Conservation (phyloP, 2,888 invertebrate species). For the Sesia apiformis region DNA sequence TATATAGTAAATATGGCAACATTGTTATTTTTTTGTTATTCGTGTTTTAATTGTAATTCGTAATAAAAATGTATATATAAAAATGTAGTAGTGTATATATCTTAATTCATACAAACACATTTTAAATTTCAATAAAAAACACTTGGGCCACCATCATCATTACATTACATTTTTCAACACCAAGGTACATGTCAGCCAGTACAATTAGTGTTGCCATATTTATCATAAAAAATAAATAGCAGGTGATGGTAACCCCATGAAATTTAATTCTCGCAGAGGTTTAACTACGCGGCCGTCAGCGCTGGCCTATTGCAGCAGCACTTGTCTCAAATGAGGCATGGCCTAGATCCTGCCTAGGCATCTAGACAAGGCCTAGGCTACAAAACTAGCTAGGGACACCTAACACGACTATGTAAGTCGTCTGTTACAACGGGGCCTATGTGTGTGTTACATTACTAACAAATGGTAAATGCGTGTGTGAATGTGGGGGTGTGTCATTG, state of each 20-base stretch:
- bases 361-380: slow-evolving; percentile 7
- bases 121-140: background rate
- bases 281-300: slow-evolving; percentile 72
- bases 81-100: too few species aligned
- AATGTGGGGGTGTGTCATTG: background rate
- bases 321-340: slow-evolving; percentile 63
- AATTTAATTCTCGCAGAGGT: slow-evolving; percentile 62
- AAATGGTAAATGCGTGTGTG: slow-evolving; percentile 3
- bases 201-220: slow-evolving; percentile 36
- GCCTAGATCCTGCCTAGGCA: slow-evolving; percentile 45
- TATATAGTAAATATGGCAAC: slow-evolving; percentile 30
- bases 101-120: background rate
- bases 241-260: slow-evolving; percentile 65
- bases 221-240: slow-evolving; percentile 17
- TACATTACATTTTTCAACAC: background rate
- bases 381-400: slow-evolving; percentile 16
- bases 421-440: slow-evolving; percentile 36
- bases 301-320: slow-evolving; percentile 71
- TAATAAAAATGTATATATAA: too few species aligned
- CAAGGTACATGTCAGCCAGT: background rate
- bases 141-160: background rate
- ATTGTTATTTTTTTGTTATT: slow-evolving; percentile 1
- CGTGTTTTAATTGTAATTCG: too few species aligned
- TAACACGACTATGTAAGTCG: slow-evolving; percentile 57
- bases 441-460: slow-evolving; percentile 29